Base-by-base conservation (phyloP, 2,797 vertebrate genomes). In the Cottoperca gobio region DNA sequence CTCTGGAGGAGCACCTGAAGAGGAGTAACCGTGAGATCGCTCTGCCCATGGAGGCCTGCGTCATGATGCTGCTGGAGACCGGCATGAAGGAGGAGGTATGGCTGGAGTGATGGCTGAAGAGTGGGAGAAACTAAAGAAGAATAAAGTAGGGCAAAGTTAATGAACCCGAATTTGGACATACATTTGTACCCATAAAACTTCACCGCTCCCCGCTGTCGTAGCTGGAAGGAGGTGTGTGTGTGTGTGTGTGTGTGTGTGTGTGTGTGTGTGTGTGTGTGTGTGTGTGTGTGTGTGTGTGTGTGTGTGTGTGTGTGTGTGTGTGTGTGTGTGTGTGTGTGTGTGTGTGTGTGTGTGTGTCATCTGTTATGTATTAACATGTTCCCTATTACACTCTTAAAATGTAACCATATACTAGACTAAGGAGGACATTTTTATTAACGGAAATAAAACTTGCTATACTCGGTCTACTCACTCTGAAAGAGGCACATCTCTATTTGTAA, bases 51-150 rank as follows among this genome's bases (percentile, higher is more conserved):
- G 98, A 99, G 88, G 98, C 98, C 79, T 99, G 98, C 11, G 96
- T 99, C 63, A 99, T 99, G 98, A 97, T 99, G 96, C 96, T 99
- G 31, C 92, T 99, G 90, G 98, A 99, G 85, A 99, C 97, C 0
- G 98, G 98, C 82, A 99, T 99, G 97, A 98, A 94, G 79, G 98
- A 99, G 90, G 98, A 99, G 98, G 97, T 99, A 87, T 13, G 70
- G 83, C 16, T 4, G 11, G 8, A 40, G 31, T 7, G 13, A 28
- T 19, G n/a, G 43, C 19, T 17, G 33, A 66, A 11, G 31, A 9
- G 7, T n/a, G 45, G 17, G 19, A n/a, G 8, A 45, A 45, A 45
- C 42, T n/a, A n/a, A n/a, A n/a, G n/a, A n/a, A 33, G 8, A 33
- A 21, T 31, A 9, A 83, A 84, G 28, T 77, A 45, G 70, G 61